Percentiles rank a stretch among this genome's conserved stretches.
These are phyloP conservation scores for Acyrthosiphon pisum DNA, from an alignment of 1,140 invertebrate genomes.

Conservation along the genomic window DNA sequence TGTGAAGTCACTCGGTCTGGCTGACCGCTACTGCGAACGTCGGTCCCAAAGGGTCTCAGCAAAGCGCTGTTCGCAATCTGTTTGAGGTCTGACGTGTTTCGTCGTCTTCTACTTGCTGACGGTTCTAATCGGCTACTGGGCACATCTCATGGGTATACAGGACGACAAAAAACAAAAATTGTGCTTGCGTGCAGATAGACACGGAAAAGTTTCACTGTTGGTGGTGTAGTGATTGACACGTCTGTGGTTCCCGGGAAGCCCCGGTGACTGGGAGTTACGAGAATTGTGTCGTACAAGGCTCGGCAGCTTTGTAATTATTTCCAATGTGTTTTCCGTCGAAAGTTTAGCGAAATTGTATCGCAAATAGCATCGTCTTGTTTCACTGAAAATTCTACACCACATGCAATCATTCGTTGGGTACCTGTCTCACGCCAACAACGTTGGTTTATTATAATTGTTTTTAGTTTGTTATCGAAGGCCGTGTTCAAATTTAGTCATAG, in stretches of 20 bases:
- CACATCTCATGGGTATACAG: background rate
- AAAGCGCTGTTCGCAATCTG: background rate
- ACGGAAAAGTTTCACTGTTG: background rate
- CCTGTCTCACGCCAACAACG: accelerated
- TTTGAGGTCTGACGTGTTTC: background rate
- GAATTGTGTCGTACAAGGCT: background rate
- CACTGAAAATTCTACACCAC: background rate
- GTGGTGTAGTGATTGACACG: background rate
- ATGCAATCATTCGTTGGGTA: background rate
- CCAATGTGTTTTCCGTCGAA: background rate
- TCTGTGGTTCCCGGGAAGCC: background rate
- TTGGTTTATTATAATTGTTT: background rate
- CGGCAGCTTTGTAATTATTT: background rate
- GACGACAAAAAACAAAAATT: background rate
- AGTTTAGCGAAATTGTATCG: background rate
- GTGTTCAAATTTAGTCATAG: background rate
- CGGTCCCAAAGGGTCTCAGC: background rate
- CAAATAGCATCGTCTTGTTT: background rate
- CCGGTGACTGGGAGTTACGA: background rate
- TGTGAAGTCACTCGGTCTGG: background rate
- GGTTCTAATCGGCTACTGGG: background rate
- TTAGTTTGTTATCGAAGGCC: background rate
- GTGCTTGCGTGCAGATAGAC: background rate
- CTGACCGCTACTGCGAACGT: background rate
- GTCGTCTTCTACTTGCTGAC: background rate